phyloP scores from a whole-genome alignment of 2,888 invertebrate genomes.

The Caenorhabditis parvicauda region DNA sequence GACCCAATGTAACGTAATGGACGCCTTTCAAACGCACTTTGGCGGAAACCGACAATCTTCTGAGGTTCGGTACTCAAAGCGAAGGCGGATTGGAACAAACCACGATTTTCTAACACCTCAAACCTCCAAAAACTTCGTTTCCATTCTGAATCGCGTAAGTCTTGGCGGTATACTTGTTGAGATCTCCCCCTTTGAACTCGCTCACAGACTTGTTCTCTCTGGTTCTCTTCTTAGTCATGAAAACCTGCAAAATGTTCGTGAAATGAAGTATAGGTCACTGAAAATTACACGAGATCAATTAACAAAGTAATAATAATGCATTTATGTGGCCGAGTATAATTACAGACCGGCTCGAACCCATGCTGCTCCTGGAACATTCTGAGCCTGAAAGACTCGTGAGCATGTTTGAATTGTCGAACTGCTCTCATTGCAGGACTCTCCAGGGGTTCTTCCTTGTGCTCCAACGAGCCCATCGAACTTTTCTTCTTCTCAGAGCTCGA shows the following conservation, averaged over 20 bases:
- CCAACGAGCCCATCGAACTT: slow-evolving; percentile 7
- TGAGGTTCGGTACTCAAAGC: too few species aligned
- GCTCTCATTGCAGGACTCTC: slow-evolving; percentile 21
- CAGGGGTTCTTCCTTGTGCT: slow-evolving; percentile 15
- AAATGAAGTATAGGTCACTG: background rate
- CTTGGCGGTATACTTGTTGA: slow-evolving; percentile 61
- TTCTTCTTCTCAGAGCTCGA: slow-evolving; percentile 24
- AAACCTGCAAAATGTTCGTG: slow-evolving; percentile 54
- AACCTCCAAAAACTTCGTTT: slow-evolving; percentile 61
- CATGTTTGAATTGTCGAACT: slow-evolving; percentile 43
- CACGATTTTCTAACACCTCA: slow-evolving; percentile 10
- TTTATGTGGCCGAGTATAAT: slow-evolving; percentile 5
- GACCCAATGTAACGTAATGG: too few species aligned
- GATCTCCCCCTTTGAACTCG: slow-evolving; percentile 59
- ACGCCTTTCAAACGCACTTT: too few species aligned
- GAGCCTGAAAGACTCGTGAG: slow-evolving; percentile 56
- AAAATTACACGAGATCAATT: background rate
- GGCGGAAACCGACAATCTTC: too few species aligned
- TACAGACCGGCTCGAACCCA: slow-evolving; percentile 42
- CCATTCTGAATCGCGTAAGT: slow-evolving; percentile 61
- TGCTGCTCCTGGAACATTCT: slow-evolving; percentile 55
- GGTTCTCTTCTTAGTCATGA: slow-evolving; percentile 61
- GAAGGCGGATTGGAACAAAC: too few species aligned
- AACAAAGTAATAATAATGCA: slow-evolving; percentile 1
- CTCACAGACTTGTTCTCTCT: slow-evolving; percentile 53